phyloP scores from a whole-genome alignment of 1,140 invertebrate species.

The Euglossa dilemma region DNA sequence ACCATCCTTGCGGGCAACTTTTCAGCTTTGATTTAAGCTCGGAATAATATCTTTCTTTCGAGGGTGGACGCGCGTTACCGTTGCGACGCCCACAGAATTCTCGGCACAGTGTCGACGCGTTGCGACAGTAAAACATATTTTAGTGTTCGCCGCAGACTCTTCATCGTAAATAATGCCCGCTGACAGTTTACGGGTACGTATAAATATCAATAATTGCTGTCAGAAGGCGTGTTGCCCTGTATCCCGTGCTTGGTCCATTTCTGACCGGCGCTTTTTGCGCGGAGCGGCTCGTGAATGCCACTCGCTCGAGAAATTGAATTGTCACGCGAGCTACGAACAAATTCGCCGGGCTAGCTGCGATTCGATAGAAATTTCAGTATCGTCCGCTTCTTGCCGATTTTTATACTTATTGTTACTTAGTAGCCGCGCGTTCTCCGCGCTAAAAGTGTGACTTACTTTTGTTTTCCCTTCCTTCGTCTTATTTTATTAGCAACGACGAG shows the following conservation, averaged over 20 bases:
- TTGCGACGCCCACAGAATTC: not conserved
- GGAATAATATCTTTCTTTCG: constrained; percentile 20
- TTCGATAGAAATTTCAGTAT: not conserved
- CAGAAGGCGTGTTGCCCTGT: constrained; percentile 31
- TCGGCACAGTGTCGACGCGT: constrained; percentile 32
- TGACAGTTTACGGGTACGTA: constrained; percentile 38
- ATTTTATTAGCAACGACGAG: too few relatives aligned
- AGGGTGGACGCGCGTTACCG: not conserved
- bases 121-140: constrained; percentile 61
- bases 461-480: too few relatives aligned
- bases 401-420: not conserved
- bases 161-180: constrained; percentile 65
- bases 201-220: constrained; percentile 69
- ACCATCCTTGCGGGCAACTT: not conserved
- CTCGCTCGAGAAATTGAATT: constrained; percentile 27
- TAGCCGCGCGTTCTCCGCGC: not conserved
- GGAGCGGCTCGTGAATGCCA: constrained; percentile 25
- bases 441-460: not conserved
- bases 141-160: constrained; percentile 45
- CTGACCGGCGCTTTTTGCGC: constrained; percentile 12
- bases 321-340: not conserved
- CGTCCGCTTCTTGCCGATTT: not conserved
- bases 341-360: not conserved
- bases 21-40: not conserved
- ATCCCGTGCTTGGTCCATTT: not conserved